A percentile compares a stretch with the other conserved stretches of the same genome.
Evolutionary conservation across 2,888 invertebrate genomes (phyloP).

Genomic region (Caenorhabditis uteleia): DNA sequence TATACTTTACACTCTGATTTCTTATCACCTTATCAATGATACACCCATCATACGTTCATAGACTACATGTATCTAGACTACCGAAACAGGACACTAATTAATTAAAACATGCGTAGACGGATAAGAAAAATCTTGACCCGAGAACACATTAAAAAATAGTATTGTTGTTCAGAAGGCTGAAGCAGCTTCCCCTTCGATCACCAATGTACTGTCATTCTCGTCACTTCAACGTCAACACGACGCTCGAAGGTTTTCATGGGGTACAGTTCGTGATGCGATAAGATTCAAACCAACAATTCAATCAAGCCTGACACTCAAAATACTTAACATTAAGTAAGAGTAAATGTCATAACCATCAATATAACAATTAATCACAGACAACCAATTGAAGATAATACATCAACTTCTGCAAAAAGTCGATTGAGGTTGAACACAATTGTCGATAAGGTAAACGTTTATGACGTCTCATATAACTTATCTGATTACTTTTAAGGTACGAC

Average conservation of each 20-base stretch:
- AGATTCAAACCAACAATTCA: conserved; percentile 41
- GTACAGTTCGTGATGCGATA: conserved; percentile 49
- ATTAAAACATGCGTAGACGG: neutral
- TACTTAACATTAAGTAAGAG: conserved; percentile 44
- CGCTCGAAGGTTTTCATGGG: conserved; percentile 51
- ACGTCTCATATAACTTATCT: neutral
- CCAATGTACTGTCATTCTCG: conserved; percentile 43
- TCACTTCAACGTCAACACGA: conserved; percentile 42
- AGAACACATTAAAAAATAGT: neutral
- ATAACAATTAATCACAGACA: conserved; percentile 11
- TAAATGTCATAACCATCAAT: neutral
- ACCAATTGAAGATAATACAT: conserved; percentile 13
- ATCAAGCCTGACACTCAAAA: conserved; percentile 33
- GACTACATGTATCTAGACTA: no score
- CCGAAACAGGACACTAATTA: neutral
- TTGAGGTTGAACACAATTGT: conserved; percentile 38
- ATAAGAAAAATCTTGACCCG: neutral
- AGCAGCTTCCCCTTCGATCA: conserved; percentile 36
- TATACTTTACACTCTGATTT: neutral
- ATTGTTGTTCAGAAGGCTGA: conserved; percentile 42
- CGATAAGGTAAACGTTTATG: conserved; percentile 24
- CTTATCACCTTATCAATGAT: no score
- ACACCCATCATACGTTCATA: no score
- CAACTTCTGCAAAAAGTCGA: conserved; percentile 25
- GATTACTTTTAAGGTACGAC: conserved; percentile 19